These are phyloP conservation scores for Rhimphoctona megacephalus DNA, from an alignment of 2,888 invertebrate species.

Conservation along the genomic window DNA sequence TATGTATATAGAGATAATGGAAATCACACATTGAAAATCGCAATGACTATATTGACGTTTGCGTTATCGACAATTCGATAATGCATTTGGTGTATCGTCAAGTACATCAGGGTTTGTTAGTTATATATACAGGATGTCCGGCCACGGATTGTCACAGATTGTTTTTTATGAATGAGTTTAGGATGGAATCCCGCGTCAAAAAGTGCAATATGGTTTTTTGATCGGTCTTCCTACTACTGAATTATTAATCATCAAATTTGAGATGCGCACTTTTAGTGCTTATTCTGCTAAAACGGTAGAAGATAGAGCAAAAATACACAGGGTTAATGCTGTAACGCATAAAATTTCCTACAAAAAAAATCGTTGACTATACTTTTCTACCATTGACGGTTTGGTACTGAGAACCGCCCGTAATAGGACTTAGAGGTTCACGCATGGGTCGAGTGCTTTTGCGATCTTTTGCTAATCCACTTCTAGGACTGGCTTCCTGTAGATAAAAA, in stretches of 20 bases:
- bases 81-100: constrained; percentile 60
- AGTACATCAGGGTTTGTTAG: constrained; percentile 43
- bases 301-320: neutral
- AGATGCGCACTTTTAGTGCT: neutral
- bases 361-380: neutral
- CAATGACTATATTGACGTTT: constrained; percentile 43
- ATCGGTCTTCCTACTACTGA: neutral
- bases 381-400: neutral
- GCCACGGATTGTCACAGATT: neutral
- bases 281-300: neutral
- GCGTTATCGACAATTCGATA: constrained; percentile 47
- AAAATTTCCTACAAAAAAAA: neutral
- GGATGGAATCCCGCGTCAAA: neutral
- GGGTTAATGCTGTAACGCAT: neutral
- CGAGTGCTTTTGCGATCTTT: neutral
- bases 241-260: neutral
- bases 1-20: constrained; percentile 54
- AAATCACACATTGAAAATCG: constrained; percentile 32
- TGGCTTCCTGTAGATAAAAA: neutral
- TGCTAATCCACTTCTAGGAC: neutral
- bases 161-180: neutral
- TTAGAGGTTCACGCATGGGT: neutral
- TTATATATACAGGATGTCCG: neutral
- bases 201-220: neutral
- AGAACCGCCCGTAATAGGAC: neutral